Evolutionary conservation across 2,888 invertebrate genomes (phyloP).

Genomic region (Dicyrtomina minuta): DNA sequence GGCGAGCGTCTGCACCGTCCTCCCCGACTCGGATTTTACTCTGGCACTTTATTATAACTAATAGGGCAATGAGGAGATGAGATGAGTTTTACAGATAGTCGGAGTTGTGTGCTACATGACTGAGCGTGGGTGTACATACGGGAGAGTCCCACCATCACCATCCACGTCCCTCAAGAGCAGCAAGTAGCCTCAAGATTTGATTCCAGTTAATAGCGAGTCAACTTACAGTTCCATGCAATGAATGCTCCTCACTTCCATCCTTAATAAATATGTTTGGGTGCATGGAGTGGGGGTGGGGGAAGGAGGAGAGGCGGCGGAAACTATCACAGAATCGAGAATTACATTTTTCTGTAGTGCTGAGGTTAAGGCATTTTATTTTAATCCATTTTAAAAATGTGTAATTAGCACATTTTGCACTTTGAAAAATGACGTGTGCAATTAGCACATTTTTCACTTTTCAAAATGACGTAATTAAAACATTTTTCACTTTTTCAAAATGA

Average conservation of each 20-base stretch:
- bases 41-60: slow-evolving; percentile 28
- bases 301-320: too few species aligned
- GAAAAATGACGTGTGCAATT: too few species aligned
- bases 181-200: slow-evolving; percentile 11
- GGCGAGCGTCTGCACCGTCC: background rate
- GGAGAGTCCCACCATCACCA: background rate
- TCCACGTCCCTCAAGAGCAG: slow-evolving; percentile 23
- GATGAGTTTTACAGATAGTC: slow-evolving; percentile 11
- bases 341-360: too few species aligned
- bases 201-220: slow-evolving; percentile 1
- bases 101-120: too few species aligned
- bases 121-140: too few species aligned
- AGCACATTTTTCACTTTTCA: too few species aligned
- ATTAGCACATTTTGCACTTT: too few species aligned
- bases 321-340: too few species aligned
- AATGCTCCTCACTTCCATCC: background rate
- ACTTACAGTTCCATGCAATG: background rate
- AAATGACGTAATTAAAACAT: too few species aligned
- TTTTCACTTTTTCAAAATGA: too few species aligned
- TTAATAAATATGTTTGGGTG: background rate
- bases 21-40: background rate
- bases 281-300: background rate
- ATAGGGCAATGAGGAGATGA: slow-evolving; percentile 27
- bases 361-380: too few species aligned
- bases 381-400: too few species aligned